Evolutionary conservation across 2,113 vertebrate species (phyloP).

Genomic region (Heterocephalus glaber): DNA sequence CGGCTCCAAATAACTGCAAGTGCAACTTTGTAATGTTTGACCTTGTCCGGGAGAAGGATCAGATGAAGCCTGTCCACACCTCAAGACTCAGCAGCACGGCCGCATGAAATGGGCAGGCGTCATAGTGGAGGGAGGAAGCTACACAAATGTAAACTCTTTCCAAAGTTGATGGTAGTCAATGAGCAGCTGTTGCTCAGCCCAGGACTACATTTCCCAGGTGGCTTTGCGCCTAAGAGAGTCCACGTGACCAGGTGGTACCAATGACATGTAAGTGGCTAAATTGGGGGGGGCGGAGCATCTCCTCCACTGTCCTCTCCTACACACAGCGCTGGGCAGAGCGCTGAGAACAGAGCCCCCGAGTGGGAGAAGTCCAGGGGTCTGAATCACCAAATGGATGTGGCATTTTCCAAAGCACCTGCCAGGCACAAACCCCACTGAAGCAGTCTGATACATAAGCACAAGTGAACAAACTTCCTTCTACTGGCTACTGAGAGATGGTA

Average conservation of each 20-base stretch:
- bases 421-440: not conserved
- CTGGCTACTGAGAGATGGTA: accelerated
- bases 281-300: not conserved
- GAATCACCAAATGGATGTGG: not conserved
- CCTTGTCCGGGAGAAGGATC: not conserved
- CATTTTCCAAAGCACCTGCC: not conserved
- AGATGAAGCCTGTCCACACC: too few species aligned
- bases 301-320: not conserved
- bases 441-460: not conserved
- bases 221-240: not conserved
- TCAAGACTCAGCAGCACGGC: accelerated
- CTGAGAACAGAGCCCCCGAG: not conserved
- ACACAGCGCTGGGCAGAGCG: not conserved
- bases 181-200: not conserved
- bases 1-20: not conserved
- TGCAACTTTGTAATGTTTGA: not conserved
- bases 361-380: too few species aligned
- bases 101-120: too few species aligned
- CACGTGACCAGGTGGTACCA: not conserved
- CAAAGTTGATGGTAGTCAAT: not conserved
- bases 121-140: accelerated
- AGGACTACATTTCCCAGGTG: slow-evolving; percentile 36
- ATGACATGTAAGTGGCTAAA: not conserved
- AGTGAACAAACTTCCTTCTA: not conserved
- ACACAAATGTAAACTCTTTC: not conserved